Base-by-base conservation (phyloP, 2,888 invertebrate species). In the Sarcophaga caerulescens region DNA sequence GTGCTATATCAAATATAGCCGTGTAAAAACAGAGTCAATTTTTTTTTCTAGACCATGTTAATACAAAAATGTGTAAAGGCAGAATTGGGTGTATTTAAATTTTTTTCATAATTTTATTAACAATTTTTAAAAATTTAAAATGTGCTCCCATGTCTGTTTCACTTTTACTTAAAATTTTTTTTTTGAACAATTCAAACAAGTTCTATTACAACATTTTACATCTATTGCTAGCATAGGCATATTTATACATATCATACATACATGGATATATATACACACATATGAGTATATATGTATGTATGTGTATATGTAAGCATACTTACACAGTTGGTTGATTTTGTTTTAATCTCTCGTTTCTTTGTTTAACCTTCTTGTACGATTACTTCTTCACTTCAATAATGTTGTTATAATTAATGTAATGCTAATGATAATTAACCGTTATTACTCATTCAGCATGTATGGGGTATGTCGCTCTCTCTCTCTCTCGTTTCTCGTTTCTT, bases 291-390 rank as follows among this genome's bases (percentile, higher is more conserved):
- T 23, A 23, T 23, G 23, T 23, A 23, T 23, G 23, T 23, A 23
- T 23, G 23, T 1, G n/a, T n/a, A n/a, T n/a, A 23, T n/a, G 47
- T n/a, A 59, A 6, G n/a, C 19, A 59, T 75, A 76, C 76, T 81
- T 70, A 76, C 75, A 75, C 57, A 70, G 69, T 63, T 74, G 68
- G 2, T 6, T 66, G 57, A 4, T 35, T 70, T 71, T 77, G 70
- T n/a, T 60, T 71, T 35, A 19, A 10, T 68, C 35, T 19, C 19
- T 70, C n/a, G 62, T 75, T 25, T 47, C 73, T 4, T 60, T 66
- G 17, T 76, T 4, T 57, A 59, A 23, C 47, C 4, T 19, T 71
- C 14, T 68, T 74, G 25, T 60, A 17, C 52, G 12, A 17, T 17
- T 52, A 14, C 17, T 52, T 60, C 10, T 21, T 17, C 60, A 5